Conservation (phyloP, 2,888 invertebrate genomes). For the Labia minor region DNA sequence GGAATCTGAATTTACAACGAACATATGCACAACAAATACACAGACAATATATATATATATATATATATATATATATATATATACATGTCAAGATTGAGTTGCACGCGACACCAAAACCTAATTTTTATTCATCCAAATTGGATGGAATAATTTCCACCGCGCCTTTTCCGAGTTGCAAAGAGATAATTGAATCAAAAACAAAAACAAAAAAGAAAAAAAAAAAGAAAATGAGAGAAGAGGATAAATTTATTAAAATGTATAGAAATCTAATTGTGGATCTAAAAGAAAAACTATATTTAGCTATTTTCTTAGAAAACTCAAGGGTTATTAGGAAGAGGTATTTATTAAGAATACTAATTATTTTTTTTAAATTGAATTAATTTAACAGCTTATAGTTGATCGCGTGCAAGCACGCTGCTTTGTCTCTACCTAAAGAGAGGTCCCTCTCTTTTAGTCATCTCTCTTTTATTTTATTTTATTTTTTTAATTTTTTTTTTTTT, state of each 20-base stretch:
- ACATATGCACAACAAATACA: neutral
- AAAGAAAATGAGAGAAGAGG: neutral
- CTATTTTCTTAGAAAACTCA: neutral
- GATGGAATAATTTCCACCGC: neutral
- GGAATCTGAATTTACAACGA: conserved; percentile 8
- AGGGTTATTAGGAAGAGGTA: neutral
- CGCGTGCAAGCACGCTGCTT: conserved; percentile 5
- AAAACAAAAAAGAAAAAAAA: neutral
- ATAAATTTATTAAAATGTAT: neutral
- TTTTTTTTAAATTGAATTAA: conserved; percentile 9
- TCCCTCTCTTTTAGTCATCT: no score
- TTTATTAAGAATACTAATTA: neutral
- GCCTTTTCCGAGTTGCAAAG: neutral
- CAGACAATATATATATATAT: no score
- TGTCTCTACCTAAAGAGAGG: neutral
- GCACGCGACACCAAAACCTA: conserved; percentile 8
- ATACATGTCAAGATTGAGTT: neutral
- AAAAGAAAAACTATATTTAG: no score
- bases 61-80: neutral
- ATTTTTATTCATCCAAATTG: conserved; percentile 13
- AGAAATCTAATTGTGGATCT: no score
- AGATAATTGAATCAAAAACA: neutral
- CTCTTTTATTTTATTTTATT: no score
- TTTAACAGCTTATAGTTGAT: conserved; percentile 4
- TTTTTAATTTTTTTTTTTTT: no score